phyloP scores from a whole-genome alignment of 2,888 invertebrate genomes.

The Petrophora chlorosata region DNA sequence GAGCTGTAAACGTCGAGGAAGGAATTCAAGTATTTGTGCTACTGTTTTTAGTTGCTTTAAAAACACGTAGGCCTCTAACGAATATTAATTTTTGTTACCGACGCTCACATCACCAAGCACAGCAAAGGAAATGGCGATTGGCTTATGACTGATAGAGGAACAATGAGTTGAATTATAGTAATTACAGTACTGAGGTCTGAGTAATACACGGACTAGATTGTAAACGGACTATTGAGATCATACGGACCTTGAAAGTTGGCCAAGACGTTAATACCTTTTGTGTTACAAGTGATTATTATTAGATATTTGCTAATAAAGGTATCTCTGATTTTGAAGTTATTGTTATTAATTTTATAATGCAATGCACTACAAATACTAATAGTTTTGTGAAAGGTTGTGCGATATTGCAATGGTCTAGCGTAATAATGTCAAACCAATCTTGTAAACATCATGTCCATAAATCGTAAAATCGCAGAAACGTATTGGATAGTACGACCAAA shows the following conservation, averaged over 20 bases:
- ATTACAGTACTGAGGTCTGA: slow-evolving; percentile 50
- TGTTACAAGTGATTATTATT: slow-evolving; percentile 13
- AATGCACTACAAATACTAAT: not conserved
- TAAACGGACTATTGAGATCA: slow-evolving; percentile 52
- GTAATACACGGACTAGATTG: slow-evolving; percentile 46
- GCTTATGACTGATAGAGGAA: slow-evolving; percentile 53
- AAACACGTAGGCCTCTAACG: no score
- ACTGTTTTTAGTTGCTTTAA: not conserved
- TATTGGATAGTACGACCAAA: not conserved
- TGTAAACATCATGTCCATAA: slow-evolving; percentile 1
- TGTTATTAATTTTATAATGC: slow-evolving; percentile 1
- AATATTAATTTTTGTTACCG: slow-evolving; percentile 14
- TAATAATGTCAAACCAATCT: slow-evolving; percentile 10
- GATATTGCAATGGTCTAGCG: not conserved
- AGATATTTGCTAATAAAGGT: slow-evolving; percentile 21
- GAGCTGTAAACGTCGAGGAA: slow-evolving; percentile 52
- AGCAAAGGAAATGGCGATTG: slow-evolving; percentile 27
- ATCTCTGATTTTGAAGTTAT: not conserved
- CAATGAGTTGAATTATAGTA: slow-evolving; percentile 60
- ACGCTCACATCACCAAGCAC: slow-evolving; percentile 17
- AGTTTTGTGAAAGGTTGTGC: not conserved
- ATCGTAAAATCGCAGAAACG: not conserved
- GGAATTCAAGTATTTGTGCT: not conserved
- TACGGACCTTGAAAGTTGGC: slow-evolving; percentile 50
- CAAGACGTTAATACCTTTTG: slow-evolving; percentile 30